phyloP scores from a whole-genome alignment of 2,797 vertebrate species.

The Leuciscus waleckii region DNA sequence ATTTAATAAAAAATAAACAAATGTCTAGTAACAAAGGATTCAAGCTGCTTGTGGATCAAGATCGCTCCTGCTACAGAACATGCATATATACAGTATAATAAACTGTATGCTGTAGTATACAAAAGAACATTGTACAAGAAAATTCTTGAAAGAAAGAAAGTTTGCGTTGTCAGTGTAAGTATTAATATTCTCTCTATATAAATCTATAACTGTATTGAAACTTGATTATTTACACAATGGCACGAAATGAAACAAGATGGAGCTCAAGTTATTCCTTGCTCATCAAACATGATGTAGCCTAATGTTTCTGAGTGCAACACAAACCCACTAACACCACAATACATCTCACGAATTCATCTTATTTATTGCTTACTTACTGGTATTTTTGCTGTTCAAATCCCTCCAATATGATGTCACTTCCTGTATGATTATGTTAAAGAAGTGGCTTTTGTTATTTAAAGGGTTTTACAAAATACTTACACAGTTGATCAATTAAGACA shows the following conservation, averaged over 20 bases:
- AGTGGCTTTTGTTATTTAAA: background rate
- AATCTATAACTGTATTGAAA: background rate
- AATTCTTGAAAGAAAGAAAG: no score
- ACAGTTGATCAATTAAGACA: background rate
- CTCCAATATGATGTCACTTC: conserved; percentile 7
- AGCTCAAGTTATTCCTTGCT: background rate
- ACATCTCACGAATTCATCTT: background rate
- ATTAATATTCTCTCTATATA: background rate
- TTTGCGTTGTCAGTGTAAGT: no score
- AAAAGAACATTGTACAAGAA: background rate
- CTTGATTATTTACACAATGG: background rate
- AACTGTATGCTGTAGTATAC: background rate
- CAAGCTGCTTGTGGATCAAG: background rate
- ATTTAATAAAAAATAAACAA: no score
- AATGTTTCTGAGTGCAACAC: background rate
- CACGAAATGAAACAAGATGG: background rate
- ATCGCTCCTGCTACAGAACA: background rate
- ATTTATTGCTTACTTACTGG: background rate
- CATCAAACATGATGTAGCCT: background rate
- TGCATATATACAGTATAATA: background rate
- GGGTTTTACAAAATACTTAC: conserved; percentile 1
- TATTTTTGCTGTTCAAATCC: background rate
- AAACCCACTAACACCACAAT: background rate
- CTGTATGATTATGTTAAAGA: background rate
- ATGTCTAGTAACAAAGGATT: background rate